Evolutionary conservation across 2,888 invertebrate species (phyloP).

Genomic region (Ormyrus nitidulus): DNA sequence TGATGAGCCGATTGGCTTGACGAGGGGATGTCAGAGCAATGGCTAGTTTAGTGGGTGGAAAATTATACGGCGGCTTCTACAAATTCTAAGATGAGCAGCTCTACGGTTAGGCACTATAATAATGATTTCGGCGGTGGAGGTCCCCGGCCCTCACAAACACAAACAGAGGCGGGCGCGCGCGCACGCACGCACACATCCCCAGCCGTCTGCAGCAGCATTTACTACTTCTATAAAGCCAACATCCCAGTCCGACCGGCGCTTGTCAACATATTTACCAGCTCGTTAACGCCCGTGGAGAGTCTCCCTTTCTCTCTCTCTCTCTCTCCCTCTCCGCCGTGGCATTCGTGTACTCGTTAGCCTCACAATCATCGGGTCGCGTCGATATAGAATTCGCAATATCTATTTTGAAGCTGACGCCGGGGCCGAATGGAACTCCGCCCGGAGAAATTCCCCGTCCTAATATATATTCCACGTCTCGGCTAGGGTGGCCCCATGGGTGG

Average conservation of each 20-base stretch:
- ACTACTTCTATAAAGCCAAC: slow-evolving; percentile 53
- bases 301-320: slow-evolving; percentile 40
- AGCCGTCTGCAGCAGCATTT: slow-evolving; percentile 30
- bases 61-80: slow-evolving; percentile 75
- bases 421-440: slow-evolving; percentile 42
- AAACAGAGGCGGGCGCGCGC: slow-evolving; percentile 55
- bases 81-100: slow-evolving; percentile 75
- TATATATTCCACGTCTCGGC: slow-evolving; percentile 50
- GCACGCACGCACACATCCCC: slow-evolving; percentile 22
- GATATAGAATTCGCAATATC: slow-evolving; percentile 56
- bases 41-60: slow-evolving; percentile 76
- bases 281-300: slow-evolving; percentile 71
- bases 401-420: slow-evolving; percentile 48
- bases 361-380: slow-evolving; percentile 52
- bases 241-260: slow-evolving; percentile 65
- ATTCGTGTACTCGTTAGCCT: slow-evolving; percentile 55
- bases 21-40: slow-evolving; percentile 63
- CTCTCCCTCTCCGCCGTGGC: slow-evolving; percentile 4
- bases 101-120: slow-evolving; percentile 73
- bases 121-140: slow-evolving; percentile 73
- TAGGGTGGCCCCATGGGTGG: slow-evolving; percentile 56
- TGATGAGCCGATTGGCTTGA: slow-evolving; percentile 69
- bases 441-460: slow-evolving; percentile 48
- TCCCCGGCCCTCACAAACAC: slow-evolving; percentile 36
- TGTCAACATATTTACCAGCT: slow-evolving; percentile 76